Base-by-base conservation (phyloP, 2,797 vertebrate species). In the Martes flavigula region DNA sequence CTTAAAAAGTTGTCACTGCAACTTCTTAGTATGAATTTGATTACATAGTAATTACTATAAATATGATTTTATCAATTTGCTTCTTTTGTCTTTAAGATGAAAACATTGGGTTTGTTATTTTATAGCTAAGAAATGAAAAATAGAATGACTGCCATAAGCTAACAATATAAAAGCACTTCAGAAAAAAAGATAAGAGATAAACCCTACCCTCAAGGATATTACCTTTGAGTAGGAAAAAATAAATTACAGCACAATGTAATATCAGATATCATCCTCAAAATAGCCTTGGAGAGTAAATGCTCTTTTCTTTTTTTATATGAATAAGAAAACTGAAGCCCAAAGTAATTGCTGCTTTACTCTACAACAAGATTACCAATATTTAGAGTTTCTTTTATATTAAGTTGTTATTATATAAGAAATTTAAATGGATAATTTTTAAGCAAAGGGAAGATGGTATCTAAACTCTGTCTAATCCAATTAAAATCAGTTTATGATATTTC, bases 81-180 rank as follows among this genome's bases (percentile, higher is more conserved):
- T 82, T 72, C 2, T 93, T 88, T 82, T 68, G 12, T 70, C 30
- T 56, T 60, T 30, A 40, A 75, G 32, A 78, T 54, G 2, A 86
- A 83, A 46, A 90, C 15, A 79, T 94, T 81, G 7, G 30, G 17
- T 35, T 86, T 97, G 13, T 79, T 48, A 70, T 90, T 86, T 93
- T 93, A 82, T 82, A 90, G 7, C 27, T 79, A 56, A 83, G 30
- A 91, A 93, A 64, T 68, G 32, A 78, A 96, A 97, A 89, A 5
- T 48, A 15, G 3, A 91, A 23, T 75, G 54, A 35, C 8, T 40
- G 3, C 2, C 30, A 20, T 91, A 78, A 86, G 1, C 48, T 75
- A 95, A 81, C 38, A 32, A 27, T 70, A 72, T 66, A 93, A 82
- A 85, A 15, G 2, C 64, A 81, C 32, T 90, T 87, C 13, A 68